A percentile compares a stretch with the other conserved stretches of the same genome.
phyloP scores from a whole-genome alignment of 2,888 invertebrate species.

The Dynastes maya region DNA sequence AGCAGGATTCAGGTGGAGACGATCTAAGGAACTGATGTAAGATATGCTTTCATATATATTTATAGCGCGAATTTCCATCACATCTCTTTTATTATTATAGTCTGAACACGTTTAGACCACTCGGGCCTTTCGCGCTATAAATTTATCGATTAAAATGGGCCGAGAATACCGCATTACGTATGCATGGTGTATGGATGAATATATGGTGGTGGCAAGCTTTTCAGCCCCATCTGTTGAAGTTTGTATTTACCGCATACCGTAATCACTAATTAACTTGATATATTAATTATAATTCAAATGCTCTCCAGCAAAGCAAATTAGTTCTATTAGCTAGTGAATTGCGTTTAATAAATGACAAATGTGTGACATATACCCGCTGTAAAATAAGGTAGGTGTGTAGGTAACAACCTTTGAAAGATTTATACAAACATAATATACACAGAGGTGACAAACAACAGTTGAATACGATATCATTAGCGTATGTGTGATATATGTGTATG shows the following conservation, averaged over 20 bases:
- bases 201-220: not conserved
- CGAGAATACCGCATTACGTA: constrained; percentile 11
- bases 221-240: constrained; percentile 42
- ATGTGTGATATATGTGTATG: not conserved
- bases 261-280: constrained; percentile 44
- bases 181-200: constrained; percentile 8
- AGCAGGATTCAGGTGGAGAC: constrained; percentile 3
- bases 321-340: constrained; percentile 29
- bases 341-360: constrained; percentile 40
- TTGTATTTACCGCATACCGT: constrained; percentile 34
- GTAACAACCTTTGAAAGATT: constrained; percentile 27
- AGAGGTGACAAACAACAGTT: constrained; percentile 3
- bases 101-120: not conserved
- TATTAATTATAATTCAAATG: constrained; percentile 44
- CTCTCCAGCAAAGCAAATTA: constrained; percentile 30
- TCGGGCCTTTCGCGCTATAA: not conserved
- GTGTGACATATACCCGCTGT: not conserved
- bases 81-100: not conserved
- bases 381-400: not conserved
- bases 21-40: constrained; percentile 8
- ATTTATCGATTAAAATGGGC: constrained; percentile 29
- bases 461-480: not conserved
- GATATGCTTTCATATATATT: not conserved
- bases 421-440: constrained; percentile 23
- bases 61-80: not conserved